Evolutionary conservation across 2,888 invertebrate species (phyloP).

Genomic region (Meiosimyza platycephala): DNA sequence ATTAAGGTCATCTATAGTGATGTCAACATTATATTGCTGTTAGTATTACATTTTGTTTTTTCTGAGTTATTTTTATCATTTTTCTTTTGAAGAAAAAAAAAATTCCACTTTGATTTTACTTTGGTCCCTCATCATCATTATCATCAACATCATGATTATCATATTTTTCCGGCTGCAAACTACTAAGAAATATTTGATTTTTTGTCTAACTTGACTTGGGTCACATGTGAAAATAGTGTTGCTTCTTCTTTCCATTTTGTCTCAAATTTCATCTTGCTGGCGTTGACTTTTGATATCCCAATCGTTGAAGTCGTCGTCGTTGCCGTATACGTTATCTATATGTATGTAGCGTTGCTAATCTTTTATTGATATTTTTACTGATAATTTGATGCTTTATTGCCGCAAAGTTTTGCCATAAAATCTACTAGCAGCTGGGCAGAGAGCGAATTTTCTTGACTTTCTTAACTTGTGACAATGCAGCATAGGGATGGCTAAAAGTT

Average conservation of each 20-base stretch:
- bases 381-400: slow-evolving; percentile 32
- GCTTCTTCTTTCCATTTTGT: neutral
- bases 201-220: neutral
- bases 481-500: too few species aligned
- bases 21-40: neutral
- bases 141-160: neutral
- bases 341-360: slow-evolving; percentile 10
- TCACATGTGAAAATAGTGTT: neutral
- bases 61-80: neutral
- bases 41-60: neutral
- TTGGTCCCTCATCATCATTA: neutral
- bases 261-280: neutral
- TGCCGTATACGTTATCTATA: too few species aligned
- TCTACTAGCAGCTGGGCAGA: neutral
- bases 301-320: neutral
- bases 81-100: neutral
- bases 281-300: neutral
- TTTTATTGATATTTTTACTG: slow-evolving; percentile 36
- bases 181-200: neutral
- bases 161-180: neutral
- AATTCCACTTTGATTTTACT: neutral
- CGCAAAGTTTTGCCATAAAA: slow-evolving; percentile 28
- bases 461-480: too few species aligned
- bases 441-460: too few species aligned
- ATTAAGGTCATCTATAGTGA: slow-evolving; percentile 3